These are phyloP conservation scores for Achroia grisella DNA, from an alignment of 1,140 invertebrate genomes.

Conservation along the genomic window DNA sequence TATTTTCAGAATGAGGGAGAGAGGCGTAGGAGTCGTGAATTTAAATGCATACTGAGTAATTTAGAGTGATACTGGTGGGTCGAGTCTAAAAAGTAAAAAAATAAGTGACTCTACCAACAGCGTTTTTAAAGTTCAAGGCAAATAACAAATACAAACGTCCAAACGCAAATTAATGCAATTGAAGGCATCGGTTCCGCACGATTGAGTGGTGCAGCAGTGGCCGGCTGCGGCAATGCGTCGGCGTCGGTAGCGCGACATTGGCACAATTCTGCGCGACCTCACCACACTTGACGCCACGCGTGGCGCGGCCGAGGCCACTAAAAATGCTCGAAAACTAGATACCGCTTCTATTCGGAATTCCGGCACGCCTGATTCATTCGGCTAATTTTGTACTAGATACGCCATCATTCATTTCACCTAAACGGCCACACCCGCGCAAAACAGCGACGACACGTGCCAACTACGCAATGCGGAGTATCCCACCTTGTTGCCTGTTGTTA, in stretches of 20 bases:
- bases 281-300: constrained; percentile 20
- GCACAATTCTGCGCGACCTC: constrained; percentile 64
- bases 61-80: neutral
- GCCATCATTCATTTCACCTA: constrained; percentile 21
- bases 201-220: constrained; percentile 25
- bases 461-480: constrained; percentile 26
- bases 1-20: constrained; percentile 47
- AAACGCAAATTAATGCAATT: constrained; percentile 4
- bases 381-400: constrained; percentile 24
- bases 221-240: constrained; percentile 27
- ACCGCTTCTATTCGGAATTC: constrained; percentile 41
- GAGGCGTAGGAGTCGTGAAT: constrained; percentile 36
- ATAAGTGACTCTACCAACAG: too few species aligned
- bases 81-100: too few species aligned
- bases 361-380: constrained; percentile 57
- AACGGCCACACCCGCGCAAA: constrained; percentile 26
- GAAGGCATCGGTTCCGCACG: constrained; percentile 50
- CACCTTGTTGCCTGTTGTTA: constrained; percentile 8
- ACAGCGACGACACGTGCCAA: constrained; percentile 30
- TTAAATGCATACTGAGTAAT: constrained; percentile 23
- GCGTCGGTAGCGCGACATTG: constrained; percentile 51
- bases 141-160: too few species aligned
- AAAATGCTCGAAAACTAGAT: constrained; percentile 56
- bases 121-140: too few species aligned
- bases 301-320: constrained; percentile 53